A percentile compares a stretch with the other conserved stretches of the same genome.
Evolutionary conservation across 2,888 invertebrate genomes (phyloP).

Genomic region (Eurytoma californica): DNA sequence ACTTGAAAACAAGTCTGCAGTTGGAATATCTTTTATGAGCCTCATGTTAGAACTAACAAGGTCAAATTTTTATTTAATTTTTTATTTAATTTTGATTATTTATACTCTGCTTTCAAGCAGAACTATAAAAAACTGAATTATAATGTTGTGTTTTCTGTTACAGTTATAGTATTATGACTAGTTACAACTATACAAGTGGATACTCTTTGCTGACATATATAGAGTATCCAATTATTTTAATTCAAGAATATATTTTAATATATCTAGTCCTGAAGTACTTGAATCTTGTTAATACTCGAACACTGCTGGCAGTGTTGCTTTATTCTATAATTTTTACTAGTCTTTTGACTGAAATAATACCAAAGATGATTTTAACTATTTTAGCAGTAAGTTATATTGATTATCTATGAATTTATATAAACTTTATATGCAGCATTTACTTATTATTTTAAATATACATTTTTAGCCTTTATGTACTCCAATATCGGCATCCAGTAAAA

Average conservation of each 20-base stretch:
- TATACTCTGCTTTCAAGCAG: background rate
- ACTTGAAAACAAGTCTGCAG: slow-evolving; percentile 80
- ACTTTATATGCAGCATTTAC: background rate
- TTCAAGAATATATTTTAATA: slow-evolving; percentile 85
- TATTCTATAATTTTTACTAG: slow-evolving; percentile 71
- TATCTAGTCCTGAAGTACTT: slow-evolving; percentile 84
- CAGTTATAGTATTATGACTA: slow-evolving; percentile 88
- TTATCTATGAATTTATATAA: background rate
- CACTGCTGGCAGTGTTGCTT: slow-evolving; percentile 66
- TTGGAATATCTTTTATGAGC: slow-evolving; percentile 82
- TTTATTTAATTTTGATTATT: slow-evolving; percentile 1
- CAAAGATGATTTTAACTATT: slow-evolving; percentile 77
- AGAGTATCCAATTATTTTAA: slow-evolving; percentile 88
- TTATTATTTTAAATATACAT: background rate
- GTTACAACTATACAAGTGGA: slow-evolving; percentile 86
- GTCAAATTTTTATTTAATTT: slow-evolving; percentile 72
- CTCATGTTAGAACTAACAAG: slow-evolving; percentile 83
- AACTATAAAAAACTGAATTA: background rate
- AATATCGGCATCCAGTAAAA: slow-evolving; percentile 88
- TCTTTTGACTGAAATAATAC: slow-evolving; percentile 75
- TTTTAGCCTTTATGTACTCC: slow-evolving; percentile 79
- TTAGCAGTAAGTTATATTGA: slow-evolving; percentile 79
- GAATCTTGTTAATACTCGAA: slow-evolving; percentile 75
- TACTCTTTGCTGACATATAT: slow-evolving; percentile 87
- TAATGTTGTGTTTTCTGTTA: slow-evolving; percentile 69